phyloP scores from a whole-genome alignment of 2,888 invertebrate species.

The Spatulosminthurus flaviceps region DNA sequence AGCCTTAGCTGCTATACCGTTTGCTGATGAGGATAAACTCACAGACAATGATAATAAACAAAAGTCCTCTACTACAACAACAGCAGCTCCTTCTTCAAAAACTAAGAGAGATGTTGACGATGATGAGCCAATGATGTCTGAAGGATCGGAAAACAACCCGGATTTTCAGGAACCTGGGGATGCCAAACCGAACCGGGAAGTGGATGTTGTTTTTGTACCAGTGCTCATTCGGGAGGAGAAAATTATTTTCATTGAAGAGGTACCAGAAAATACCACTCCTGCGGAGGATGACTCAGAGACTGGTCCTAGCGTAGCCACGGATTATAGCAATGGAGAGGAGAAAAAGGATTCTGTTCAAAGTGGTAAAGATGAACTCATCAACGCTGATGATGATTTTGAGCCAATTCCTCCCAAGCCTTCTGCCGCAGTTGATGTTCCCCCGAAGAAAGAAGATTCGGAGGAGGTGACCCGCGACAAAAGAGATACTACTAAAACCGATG shows the following conservation, averaged over 20 bases:
- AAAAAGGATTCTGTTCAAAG: background rate
- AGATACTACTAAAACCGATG: background rate
- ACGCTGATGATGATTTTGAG: slow-evolving; percentile 9
- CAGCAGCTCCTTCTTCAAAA: background rate
- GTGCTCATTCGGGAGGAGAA: slow-evolving; percentile 4
- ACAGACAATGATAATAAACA: background rate
- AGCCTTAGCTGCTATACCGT: background rate
- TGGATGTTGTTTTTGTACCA: slow-evolving; percentile 25
- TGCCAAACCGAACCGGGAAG: background rate
- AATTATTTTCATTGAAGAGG: slow-evolving; percentile 29
- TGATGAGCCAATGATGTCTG: background rate
- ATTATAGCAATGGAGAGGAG: too few species aligned
- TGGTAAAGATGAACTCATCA: background rate
- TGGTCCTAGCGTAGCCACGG: background rate
- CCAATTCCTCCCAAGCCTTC: background rate
- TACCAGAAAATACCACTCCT: slow-evolving; percentile 18
- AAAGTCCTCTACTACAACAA: background rate
- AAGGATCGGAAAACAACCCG: background rate
- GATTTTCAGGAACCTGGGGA: background rate
- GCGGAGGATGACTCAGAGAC: slow-evolving; percentile 1
- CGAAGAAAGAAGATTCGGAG: background rate
- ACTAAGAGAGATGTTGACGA: background rate
- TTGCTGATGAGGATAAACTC: slow-evolving; percentile 2
- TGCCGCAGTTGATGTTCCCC: background rate
- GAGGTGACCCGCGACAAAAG: background rate